phyloP scores from a whole-genome alignment of 2,113 vertebrate genomes.

The Dipodomys spectabilis region DNA sequence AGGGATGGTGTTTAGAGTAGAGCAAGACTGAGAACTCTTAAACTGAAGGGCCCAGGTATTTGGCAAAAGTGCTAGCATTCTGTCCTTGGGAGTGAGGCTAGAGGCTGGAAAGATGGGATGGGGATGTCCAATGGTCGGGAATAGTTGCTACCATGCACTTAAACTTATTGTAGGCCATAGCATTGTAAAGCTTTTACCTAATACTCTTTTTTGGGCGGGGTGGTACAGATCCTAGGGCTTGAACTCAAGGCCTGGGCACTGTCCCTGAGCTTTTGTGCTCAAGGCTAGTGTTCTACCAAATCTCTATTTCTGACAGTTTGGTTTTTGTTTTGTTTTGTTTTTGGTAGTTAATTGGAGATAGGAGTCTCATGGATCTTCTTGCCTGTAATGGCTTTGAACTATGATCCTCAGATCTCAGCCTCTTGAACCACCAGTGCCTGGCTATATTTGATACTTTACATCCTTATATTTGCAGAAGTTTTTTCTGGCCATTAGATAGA shows the following conservation, averaged over 20 bases:
- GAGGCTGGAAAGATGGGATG: not conserved
- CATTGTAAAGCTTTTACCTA: not conserved
- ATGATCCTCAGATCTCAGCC: too few species aligned
- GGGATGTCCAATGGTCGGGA: not conserved
- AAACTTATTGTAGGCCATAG: not conserved
- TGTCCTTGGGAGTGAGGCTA: not conserved
- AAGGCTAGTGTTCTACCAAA: too few species aligned
- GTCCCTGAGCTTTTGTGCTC: too few species aligned
- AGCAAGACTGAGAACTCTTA: not conserved
- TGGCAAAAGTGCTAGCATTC: not conserved
- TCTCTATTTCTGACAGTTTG: too few species aligned
- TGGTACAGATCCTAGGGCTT: too few species aligned
- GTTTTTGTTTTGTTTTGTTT: too few species aligned
- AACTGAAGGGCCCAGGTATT: not conserved
- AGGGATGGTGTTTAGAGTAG: not conserved
- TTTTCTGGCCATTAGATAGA: not conserved
- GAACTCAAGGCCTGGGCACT: too few species aligned
- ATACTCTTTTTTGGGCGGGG: too few species aligned
- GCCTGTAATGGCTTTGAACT: too few species aligned
- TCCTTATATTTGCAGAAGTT: not conserved
- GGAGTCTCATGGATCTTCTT: too few species aligned
- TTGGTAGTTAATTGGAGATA: too few species aligned
- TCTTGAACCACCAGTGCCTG: too few species aligned
- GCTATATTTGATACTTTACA: not conserved
- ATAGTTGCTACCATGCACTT: not conserved